Percentiles rank a stretch among this genome's conserved stretches.
Evolutionary conservation across 2,113 vertebrate species (phyloP).

Genomic region (Urocitellus parryii): DNA sequence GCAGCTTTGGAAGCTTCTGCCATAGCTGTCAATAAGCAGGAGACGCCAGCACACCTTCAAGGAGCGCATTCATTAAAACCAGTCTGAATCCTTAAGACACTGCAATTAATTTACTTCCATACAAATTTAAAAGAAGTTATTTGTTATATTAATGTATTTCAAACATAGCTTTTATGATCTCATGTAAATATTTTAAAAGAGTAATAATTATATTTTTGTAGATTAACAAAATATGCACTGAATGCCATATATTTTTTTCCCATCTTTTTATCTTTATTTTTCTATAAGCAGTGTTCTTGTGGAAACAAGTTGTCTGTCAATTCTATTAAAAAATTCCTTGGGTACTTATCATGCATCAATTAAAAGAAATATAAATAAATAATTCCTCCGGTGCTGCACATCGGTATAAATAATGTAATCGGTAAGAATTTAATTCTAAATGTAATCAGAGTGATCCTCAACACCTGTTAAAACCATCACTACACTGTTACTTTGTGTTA

Average conservation of each 20-base stretch:
- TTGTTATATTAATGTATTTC: background rate
- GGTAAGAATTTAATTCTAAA: constrained; percentile 16
- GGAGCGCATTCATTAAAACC: background rate
- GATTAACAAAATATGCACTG: background rate
- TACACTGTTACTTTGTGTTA: background rate
- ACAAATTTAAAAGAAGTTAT: constrained; percentile 25
- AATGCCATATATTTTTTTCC: constrained; percentile 7
- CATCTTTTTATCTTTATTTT: constrained; percentile 40
- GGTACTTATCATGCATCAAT: too few species aligned
- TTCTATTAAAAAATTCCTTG: background rate
- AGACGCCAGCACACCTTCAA: background rate
- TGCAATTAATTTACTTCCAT: constrained; percentile 52
- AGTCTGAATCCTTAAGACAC: background rate
- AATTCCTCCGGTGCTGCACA: background rate
- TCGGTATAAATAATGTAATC: background rate
- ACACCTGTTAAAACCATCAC: background rate
- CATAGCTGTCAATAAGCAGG: background rate
- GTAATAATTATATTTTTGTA: constrained; percentile 28
- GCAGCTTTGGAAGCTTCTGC: background rate
- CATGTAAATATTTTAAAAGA: constrained; percentile 35
- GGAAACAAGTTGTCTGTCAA: background rate
- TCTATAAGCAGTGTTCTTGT: background rate
- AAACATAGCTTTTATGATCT: constrained; percentile 35
- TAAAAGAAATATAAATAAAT: background rate
- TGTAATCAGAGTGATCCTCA: background rate